These are phyloP conservation scores for Drosophila acutilabella DNA, from an alignment of 2,888 invertebrate species.

Conservation along the genomic window DNA sequence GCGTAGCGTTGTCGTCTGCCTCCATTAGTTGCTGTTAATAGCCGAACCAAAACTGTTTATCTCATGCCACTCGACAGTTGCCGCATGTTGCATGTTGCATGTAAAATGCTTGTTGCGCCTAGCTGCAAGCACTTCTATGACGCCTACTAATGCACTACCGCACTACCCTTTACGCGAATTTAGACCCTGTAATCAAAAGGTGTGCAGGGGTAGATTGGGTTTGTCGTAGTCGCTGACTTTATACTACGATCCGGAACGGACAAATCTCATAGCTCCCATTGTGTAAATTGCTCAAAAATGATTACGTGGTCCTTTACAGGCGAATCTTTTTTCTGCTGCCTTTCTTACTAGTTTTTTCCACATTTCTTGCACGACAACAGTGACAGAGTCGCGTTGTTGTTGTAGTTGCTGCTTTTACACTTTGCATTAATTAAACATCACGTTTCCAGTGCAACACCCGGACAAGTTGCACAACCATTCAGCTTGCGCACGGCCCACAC, in stretches of 20 bases:
- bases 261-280: no score
- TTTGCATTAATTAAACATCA: slow-evolving; percentile 82
- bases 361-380: slow-evolving; percentile 1
- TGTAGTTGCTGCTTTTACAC: slow-evolving; percentile 44
- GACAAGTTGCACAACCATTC: slow-evolving; percentile 67
- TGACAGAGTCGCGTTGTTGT: slow-evolving; percentile 12
- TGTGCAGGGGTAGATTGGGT: no score
- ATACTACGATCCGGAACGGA: no score
- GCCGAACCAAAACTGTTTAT: slow-evolving; percentile 70
- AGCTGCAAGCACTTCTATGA: slow-evolving; percentile 35
- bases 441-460: slow-evolving; percentile 80
- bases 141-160: slow-evolving; percentile 22
- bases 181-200: no score
- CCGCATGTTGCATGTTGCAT: slow-evolving; percentile 30
- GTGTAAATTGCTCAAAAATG: no score
- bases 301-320: no score
- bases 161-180: neutral
- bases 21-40: slow-evolving; percentile 74
- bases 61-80: slow-evolving; percentile 57
- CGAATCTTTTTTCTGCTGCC: no score
- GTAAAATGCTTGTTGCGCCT: slow-evolving; percentile 12
- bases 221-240: no score
- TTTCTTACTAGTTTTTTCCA: no score
- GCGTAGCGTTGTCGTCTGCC: slow-evolving; percentile 34
- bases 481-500: slow-evolving; percentile 21